Base-by-base conservation (phyloP, 1,140 invertebrate species). In the Dolichoris vasculosae region DNA sequence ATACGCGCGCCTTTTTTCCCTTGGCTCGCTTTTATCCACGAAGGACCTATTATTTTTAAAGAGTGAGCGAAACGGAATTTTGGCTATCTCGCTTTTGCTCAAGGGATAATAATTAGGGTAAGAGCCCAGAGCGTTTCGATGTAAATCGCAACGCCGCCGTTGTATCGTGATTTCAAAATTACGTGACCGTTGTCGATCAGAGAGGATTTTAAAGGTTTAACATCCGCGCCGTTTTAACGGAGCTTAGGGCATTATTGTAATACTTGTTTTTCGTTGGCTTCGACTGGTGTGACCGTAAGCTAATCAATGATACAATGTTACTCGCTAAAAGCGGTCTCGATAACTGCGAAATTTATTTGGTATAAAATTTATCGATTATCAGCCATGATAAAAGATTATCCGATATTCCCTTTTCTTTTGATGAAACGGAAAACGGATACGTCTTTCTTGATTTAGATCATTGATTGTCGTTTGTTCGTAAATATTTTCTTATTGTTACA, bases 41-140 rank as follows among this genome's bases (percentile, higher is more conserved):
- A 43, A 46, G 82, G 59, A 67, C 76, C 76, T 84, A 84, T 85
- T 85, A 85, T 85, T 85, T 76, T 64, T 20, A 79, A 75, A 48
- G 64, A 84, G 43, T 9, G 76, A 64, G 67, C 4, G 83, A 84
- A 43, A 43, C 26, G 32, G 76, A 79, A 79, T 81, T 75, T 73
- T 9, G n/a, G 40, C 77, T 2, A 40, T 55, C 71, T 32, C 48
- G 64, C 43, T 43, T 48, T 67, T 38, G 77, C 67, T 85, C 73
- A 71, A 51, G 83, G 83, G 83, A 79, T 84, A 73, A 85, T 85
- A 85, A 85, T 85, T 85, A 67, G 51, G 32, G 78, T 8, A 71
- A 32, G 46, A 55, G 0, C 40, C 17, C 9, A 30, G n/a, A 30
- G n/a, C 59, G 30, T 20, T 17, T 38, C 40, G 64, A 84, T 78